Percentiles rank a stretch among this genome's conserved stretches.
Evolutionary conservation across 35 echinoderm and acorn worm species (phyloP).

Genomic region (Anneissia japonica): DNA sequence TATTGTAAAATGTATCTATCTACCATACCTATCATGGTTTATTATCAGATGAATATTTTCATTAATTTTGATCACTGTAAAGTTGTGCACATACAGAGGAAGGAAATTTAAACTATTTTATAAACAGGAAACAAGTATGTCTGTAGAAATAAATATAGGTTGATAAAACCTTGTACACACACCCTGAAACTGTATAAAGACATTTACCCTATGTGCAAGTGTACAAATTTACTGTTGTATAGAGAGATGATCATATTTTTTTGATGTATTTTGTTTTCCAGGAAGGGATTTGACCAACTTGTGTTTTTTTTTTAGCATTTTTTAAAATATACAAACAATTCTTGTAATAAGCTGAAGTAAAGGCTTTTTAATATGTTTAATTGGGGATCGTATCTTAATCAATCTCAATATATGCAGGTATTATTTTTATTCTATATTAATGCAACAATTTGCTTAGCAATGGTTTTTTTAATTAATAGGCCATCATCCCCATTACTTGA

Average conservation of each 20-base stretch:
- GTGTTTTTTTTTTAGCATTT: not conserved
- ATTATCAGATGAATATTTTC: not conserved
- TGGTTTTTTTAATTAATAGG: too few species aligned
- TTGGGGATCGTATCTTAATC: too few species aligned
- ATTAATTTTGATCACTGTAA: not conserved
- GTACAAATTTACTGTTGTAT: not conserved
- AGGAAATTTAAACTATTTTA: not conserved
- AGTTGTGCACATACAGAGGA: not conserved
- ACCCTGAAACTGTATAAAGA: not conserved
- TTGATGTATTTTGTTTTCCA: not conserved
- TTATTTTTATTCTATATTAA: too few species aligned
- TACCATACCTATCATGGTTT: too few species aligned
- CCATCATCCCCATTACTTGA: too few species aligned
- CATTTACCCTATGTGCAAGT: not conserved
- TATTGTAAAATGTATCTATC: not conserved
- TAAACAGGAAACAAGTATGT: not conserved
- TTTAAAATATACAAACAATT: not conserved
- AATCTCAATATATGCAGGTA: too few species aligned
- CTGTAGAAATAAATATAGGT: not conserved
- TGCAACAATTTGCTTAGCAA: too few species aligned
- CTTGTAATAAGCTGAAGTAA: not conserved
- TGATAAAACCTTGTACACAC: not conserved
- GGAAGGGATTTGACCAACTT: not conserved
- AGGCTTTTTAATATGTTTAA: not conserved
- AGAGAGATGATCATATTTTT: not conserved